Conservation (phyloP, 2,888 invertebrate species). For the Clunio marinus region DNA sequence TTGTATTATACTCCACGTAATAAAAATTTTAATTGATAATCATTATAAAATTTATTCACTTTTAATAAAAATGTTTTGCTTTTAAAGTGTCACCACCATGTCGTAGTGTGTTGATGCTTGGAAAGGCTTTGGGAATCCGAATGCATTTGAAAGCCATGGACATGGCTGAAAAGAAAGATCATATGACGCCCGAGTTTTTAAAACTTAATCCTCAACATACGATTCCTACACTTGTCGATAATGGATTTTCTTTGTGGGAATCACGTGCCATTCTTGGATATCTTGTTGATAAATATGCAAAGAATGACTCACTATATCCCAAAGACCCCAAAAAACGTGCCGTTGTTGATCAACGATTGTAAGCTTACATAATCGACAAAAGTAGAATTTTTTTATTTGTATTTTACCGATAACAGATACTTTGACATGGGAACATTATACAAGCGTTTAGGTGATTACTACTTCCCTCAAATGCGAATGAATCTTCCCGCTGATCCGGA, state of each 20-base stretch:
- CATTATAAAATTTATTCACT: too few species aligned
- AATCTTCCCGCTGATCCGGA: constrained; percentile 57
- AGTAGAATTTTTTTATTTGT: too few species aligned
- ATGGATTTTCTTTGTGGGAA: constrained; percentile 24
- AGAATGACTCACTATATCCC: constrained; percentile 63
- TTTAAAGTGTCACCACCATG: constrained; percentile 59
- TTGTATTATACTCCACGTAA: neutral
- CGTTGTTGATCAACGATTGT: constrained; percentile 64
- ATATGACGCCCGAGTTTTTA: constrained; percentile 59
- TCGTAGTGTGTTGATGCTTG: constrained; percentile 56
- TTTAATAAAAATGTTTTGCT: too few species aligned
- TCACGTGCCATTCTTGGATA: constrained; percentile 37
- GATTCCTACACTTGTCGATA: constrained; percentile 36
- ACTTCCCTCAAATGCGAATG: constrained; percentile 57
- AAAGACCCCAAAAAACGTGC: constrained; percentile 67
- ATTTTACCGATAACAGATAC: too few species aligned
- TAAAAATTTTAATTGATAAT: too few species aligned
- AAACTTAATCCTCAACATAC: constrained; percentile 43
- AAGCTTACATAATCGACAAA: too few species aligned
- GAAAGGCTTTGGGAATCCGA: constrained; percentile 57
- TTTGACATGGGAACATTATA: constrained; percentile 69
- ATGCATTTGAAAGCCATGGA: constrained; percentile 55
- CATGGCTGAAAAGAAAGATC: constrained; percentile 57
- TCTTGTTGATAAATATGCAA: constrained; percentile 23
- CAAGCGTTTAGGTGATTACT: constrained; percentile 60